Evolutionary conservation across 2,888 invertebrate genomes (phyloP).

Genomic region (Lagria hirta): DNA sequence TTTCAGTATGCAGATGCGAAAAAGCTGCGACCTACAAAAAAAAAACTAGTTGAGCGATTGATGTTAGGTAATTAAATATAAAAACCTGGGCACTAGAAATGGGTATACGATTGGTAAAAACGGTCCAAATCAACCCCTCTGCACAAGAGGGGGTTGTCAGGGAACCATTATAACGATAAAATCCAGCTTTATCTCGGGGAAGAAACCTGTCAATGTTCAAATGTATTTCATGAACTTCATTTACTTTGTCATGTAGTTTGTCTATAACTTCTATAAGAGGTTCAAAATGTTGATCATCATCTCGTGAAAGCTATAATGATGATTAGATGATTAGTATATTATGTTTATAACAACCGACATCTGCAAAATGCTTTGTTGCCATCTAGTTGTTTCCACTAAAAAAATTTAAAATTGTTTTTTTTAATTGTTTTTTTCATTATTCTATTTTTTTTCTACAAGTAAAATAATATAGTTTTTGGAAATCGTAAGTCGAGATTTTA

Average conservation of each 20-base stretch:
- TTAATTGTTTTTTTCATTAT: too few relatives aligned
- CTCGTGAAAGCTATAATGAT: slow-evolving; percentile 47
- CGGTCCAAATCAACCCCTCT: slow-evolving; percentile 70
- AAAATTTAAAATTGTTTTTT: neutral
- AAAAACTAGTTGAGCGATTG: slow-evolving; percentile 2
- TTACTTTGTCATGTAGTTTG: slow-evolving; percentile 34
- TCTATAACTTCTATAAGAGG: slow-evolving; percentile 44
- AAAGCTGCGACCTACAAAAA: slow-evolving; percentile 16
- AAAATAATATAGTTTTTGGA: neutral
- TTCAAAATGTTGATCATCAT: slow-evolving; percentile 47
- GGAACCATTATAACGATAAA: slow-evolving; percentile 69
- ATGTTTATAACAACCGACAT: too few relatives aligned
- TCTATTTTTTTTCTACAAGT: neutral
- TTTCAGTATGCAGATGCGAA: slow-evolving; percentile 4
- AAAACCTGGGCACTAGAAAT: slow-evolving; percentile 49
- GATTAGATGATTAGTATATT: too few relatives aligned
- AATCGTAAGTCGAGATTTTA: too few relatives aligned
- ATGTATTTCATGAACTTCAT: slow-evolving; percentile 22
- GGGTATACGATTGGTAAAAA: slow-evolving; percentile 57
- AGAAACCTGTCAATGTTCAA: slow-evolving; percentile 52
- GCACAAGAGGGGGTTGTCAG: slow-evolving; percentile 72
- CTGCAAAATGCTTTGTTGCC: slow-evolving; percentile 7
- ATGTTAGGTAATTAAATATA: slow-evolving; percentile 6
- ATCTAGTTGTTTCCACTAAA: slow-evolving; percentile 1
- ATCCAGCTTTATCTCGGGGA: slow-evolving; percentile 56